Evolutionary conservation across 2,888 invertebrate species (phyloP).

Genomic region (Coelopa pilipes): DNA sequence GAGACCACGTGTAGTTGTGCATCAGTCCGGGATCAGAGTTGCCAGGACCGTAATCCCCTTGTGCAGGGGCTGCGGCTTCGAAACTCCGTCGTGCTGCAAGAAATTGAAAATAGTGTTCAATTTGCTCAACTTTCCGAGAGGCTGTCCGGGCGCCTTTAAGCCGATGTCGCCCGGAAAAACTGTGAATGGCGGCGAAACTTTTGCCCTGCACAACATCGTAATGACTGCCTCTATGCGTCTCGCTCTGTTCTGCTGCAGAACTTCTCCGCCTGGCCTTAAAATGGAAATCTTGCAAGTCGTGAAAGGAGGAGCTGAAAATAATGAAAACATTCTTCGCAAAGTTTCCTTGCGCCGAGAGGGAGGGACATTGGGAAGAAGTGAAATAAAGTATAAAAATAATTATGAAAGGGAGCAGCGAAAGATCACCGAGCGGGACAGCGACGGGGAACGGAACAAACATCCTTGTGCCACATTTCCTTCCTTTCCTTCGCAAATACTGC

Average conservation of each 20-base stretch:
- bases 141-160: background rate
- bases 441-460: background rate
- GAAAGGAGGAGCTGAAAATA: background rate
- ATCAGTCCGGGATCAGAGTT: too few relatives aligned
- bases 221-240: background rate
- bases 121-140: background rate
- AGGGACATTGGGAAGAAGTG: too few relatives aligned
- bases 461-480: constrained; percentile 24
- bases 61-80: too few relatives aligned
- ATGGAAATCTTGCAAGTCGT: background rate
- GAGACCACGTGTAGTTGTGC: too few relatives aligned
- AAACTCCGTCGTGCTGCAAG: too few relatives aligned
- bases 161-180: background rate
- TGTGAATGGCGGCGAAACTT: too few relatives aligned
- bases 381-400: constrained; percentile 18
- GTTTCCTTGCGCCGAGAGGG: background rate
- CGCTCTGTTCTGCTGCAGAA: background rate
- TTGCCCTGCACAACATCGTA: background rate
- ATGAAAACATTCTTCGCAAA: background rate
- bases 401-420: constrained; percentile 12
- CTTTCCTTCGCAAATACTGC: constrained; percentile 9
- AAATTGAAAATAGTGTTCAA: too few relatives aligned
- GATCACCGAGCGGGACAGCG: background rate
- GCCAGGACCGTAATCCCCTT: too few relatives aligned
- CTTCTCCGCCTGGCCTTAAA: background rate